Evolutionary conservation across 2,113 vertebrate species (phyloP), one percentile per base, ranked within the genome.

Genomic region (Peromyscus leucopus): DNA sequence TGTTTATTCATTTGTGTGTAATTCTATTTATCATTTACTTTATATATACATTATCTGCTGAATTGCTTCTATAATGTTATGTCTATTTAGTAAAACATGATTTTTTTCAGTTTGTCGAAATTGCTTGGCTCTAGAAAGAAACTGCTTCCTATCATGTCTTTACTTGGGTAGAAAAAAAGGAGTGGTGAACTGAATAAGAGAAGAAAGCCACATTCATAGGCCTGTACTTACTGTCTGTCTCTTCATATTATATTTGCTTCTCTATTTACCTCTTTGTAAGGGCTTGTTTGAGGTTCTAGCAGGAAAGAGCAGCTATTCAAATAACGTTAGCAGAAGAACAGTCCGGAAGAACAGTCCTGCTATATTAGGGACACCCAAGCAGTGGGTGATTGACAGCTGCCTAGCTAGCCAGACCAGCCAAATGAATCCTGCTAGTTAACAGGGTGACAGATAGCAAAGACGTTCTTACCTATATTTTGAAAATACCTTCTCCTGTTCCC

Each of bases 101-200:
- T 87, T 71, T 48, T 89, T 48, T 59, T 91, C 86, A 95, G 46
- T 91, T 94, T 75, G 13, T 87, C 26, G 16, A 79, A 13, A 39
- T 95, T 96, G 39, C 61, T 91, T 33, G 83, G 4, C 16, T 90
- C n/a, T 86, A 74, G 74, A 92, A 84, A 87, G 79, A 92, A 92
- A 87, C 42, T 87, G 31, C 59, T 95, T 92, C 65, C 48, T 89
- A 61, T 76, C 4, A 46, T 84, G 15, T 76, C 42, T 24, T 93
- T 92, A 80, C 26, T 83, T 16, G 59, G 71, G 48, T 82, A 48
- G 21, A 61, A 65, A 89, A 48, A 78, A 59, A 76, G 46, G 36
- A 91, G 48, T 69, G 22, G 75, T 57, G 26, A 94, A 67, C 31
- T 91, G 72, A 26, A 2, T 24, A 89, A 79, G 69, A 63, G 46